These are phyloP conservation scores for Tolypeutes matacus DNA, from an alignment of 2,797 vertebrate species.

Conservation along the genomic window DNA sequence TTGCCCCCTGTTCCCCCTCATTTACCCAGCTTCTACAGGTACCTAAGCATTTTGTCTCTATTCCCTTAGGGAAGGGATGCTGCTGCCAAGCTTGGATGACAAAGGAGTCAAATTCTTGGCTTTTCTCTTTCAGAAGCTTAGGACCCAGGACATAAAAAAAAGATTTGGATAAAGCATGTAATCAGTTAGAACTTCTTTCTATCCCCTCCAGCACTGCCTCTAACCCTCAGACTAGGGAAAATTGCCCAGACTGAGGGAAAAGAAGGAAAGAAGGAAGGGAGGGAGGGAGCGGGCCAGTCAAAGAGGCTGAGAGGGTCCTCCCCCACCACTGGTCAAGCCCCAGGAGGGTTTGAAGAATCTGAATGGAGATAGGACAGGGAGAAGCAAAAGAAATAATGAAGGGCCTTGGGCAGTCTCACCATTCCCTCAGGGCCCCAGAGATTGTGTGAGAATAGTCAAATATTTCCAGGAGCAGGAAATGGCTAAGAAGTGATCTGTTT, in stretches of 20 bases:
- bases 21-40: not conserved
- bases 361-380: not conserved
- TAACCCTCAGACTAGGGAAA: not conserved
- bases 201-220: not conserved
- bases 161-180: not conserved
- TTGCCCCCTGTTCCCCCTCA: not conserved
- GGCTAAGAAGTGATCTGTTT: not conserved
- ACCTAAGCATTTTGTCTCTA: not conserved
- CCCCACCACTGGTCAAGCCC: not conserved
- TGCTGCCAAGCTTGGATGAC: not conserved
- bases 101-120: not conserved
- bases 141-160: not conserved
- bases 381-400: constrained; percentile 11
- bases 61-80: not conserved
- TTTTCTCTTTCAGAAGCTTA: not conserved
- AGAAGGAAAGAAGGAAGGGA: not conserved
- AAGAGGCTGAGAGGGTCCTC: not conserved
- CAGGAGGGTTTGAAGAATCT: not conserved
- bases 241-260: not conserved
- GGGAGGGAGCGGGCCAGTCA: not conserved
- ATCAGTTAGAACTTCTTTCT: not conserved
- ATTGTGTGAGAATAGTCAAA: not conserved
- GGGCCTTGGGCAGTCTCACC: not conserved
- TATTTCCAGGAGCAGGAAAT: not conserved
- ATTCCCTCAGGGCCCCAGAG: not conserved